phyloP scores from a whole-genome alignment of 2,113 vertebrate genomes.

The Condylura cristata region DNA sequence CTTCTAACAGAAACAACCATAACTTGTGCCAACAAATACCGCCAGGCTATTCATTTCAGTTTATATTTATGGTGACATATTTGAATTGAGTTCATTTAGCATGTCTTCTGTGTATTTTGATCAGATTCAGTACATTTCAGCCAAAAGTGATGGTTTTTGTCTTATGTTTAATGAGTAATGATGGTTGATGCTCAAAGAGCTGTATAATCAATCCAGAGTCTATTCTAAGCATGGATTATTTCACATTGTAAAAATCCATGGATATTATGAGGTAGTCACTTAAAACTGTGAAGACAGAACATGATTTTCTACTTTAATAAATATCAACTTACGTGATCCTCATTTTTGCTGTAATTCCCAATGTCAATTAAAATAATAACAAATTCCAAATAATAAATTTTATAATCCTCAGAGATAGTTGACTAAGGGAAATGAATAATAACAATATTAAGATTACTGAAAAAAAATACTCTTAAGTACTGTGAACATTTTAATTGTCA shows the following conservation, averaged over 20 bases:
- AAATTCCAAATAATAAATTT: background rate
- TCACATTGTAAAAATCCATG: background rate
- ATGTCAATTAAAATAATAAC: background rate
- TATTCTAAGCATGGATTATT: background rate
- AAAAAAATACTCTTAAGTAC: background rate
- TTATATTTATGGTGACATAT: background rate
- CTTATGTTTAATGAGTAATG: background rate
- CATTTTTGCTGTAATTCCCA: background rate
- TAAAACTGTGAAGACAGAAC: background rate
- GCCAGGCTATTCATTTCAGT: background rate
- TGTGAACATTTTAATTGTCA: constrained; percentile 12
- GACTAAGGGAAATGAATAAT: background rate
- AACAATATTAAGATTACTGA: background rate
- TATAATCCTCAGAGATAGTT: background rate
- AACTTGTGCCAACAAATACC: background rate
- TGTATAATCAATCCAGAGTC: background rate
- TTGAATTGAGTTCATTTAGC: background rate
- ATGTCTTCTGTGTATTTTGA: background rate
- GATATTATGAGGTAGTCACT: background rate
- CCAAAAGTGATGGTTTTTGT: background rate
- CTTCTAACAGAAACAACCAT: background rate
- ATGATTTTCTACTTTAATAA: background rate
- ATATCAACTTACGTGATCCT: background rate
- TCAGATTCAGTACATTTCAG: background rate
- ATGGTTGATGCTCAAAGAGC: background rate